Conservation (phyloP, 2,888 invertebrate genomes). For the Orchestes rusci region DNA sequence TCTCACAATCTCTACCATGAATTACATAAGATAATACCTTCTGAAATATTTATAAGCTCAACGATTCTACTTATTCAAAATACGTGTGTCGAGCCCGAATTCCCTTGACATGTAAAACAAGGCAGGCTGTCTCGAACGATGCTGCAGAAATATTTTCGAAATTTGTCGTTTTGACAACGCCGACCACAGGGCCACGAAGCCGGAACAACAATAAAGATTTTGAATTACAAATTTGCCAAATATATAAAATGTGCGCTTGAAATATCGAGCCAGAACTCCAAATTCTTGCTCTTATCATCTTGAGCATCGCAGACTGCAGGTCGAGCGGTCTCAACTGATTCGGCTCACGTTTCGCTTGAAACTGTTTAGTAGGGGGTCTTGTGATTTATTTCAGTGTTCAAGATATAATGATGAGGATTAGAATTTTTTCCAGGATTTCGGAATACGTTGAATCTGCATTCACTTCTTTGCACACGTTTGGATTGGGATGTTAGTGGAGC, state of each 20-base stretch:
- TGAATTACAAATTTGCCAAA: conserved; percentile 43
- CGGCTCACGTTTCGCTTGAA: too few relatives aligned
- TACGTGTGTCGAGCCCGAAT: conserved; percentile 1
- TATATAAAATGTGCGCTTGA: conserved; percentile 41
- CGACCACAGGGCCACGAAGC: conserved; percentile 31
- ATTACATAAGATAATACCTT: too few relatives aligned
- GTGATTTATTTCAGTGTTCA: too few relatives aligned
- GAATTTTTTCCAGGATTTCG: too few relatives aligned
- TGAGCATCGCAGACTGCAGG: conserved; percentile 33
- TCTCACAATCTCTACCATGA: too few relatives aligned
- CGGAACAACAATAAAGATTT: conserved; percentile 42
- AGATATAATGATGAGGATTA: too few relatives aligned
- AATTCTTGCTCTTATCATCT: conserved; percentile 40
- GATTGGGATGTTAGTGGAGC: too few relatives aligned
- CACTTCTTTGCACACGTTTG: too few relatives aligned
- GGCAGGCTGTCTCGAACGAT: conserved; percentile 5
- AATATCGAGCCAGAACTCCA: conserved; percentile 41
- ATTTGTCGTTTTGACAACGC: conserved; percentile 23
- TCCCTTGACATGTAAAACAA: conserved; percentile 18
- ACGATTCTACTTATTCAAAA: conserved; percentile 14
- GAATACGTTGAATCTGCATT: too few relatives aligned
- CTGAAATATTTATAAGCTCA: too few relatives aligned
- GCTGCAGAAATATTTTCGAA: conserved; percentile 13
- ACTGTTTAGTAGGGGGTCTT: too few relatives aligned
- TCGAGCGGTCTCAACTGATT: conserved; percentile 14